phyloP scores from a whole-genome alignment of 2,113 vertebrate genomes.

The Martes martes region DNA sequence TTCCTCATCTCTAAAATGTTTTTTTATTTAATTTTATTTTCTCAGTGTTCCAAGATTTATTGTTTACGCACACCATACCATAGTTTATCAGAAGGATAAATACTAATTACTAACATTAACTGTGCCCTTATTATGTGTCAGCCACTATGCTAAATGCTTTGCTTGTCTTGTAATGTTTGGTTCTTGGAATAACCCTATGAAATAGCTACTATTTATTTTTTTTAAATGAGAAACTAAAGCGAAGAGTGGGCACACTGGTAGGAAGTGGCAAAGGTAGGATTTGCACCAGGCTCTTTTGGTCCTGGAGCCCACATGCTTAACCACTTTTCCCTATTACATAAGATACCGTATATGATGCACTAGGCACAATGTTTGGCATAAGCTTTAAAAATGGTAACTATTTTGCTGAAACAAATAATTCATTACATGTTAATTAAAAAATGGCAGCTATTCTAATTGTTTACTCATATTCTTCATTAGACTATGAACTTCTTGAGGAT shows the following conservation, averaged over 20 bases:
- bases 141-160: background rate
- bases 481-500: background rate
- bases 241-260: background rate
- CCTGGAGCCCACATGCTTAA: background rate
- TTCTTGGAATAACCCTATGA: background rate
- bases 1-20: constrained; percentile 8
- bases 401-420: background rate
- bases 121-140: background rate
- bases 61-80: too few relatives aligned
- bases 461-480: background rate
- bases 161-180: background rate
- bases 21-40: background rate
- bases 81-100: background rate
- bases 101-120: background rate
- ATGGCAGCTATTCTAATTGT: background rate
- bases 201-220: background rate
- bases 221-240: background rate
- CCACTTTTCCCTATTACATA: background rate
- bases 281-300: background rate
- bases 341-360: background rate
- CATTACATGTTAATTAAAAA: background rate
- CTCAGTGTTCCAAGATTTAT: too few relatives aligned
- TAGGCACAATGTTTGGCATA: background rate
- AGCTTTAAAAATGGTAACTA: background rate
- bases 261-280: background rate